A percentile compares a stretch with the other conserved stretches of the same genome.
These are phyloP conservation scores for Porites evermanni DNA, from an alignment of 92 coral and sea anemone genomes.

Conservation along the genomic window DNA sequence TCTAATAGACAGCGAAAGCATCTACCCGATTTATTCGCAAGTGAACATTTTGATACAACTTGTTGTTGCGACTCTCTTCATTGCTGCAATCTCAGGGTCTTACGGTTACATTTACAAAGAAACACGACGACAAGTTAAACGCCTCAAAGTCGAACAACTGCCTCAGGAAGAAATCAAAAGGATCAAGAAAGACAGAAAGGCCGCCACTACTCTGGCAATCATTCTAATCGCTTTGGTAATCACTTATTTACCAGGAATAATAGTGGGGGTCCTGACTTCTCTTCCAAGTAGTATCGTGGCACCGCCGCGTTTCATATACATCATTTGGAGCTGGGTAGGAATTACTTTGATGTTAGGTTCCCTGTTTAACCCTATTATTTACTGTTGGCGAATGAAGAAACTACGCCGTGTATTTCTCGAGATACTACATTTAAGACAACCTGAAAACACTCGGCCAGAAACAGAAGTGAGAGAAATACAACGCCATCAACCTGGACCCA, in stretches of 20 bases:
- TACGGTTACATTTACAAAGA: neutral
- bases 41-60: neutral
- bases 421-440: neutral
- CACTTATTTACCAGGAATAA: neutral
- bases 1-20: too few relatives aligned
- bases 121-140: conserved; percentile 1
- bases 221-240: too few relatives aligned
- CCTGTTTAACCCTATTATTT: conserved; percentile 1
- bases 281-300: neutral
- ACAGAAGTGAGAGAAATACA: neutral
- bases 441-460: neutral
- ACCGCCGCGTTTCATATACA: neutral
- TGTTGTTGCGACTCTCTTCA: neutral
- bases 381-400: neutral
- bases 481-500: neutral
- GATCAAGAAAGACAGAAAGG: too few relatives aligned
- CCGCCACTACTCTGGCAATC: too few relatives aligned
- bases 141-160: too few relatives aligned
- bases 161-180: too few relatives aligned
- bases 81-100: neutral
- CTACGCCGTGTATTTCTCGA: neutral
- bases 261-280: neutral
- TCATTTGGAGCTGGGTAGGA: neutral
- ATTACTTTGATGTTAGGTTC: neutral
- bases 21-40: neutral